Percentiles rank a stretch among this genome's conserved stretches.
These are phyloP conservation scores for Leptopilina boulardi DNA, from an alignment of 1,140 invertebrate species.

Conservation along the genomic window DNA sequence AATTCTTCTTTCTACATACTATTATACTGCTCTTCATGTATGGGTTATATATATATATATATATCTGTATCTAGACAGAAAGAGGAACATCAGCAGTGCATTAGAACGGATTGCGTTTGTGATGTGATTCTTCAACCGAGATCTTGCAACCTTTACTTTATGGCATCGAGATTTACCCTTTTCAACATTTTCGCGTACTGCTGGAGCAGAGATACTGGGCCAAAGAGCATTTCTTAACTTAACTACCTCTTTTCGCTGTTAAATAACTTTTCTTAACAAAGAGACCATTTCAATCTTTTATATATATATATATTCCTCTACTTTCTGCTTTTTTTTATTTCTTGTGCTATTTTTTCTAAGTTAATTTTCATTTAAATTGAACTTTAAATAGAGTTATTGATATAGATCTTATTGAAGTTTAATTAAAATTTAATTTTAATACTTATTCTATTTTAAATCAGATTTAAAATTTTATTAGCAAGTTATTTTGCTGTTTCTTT, in stretches of 20 bases:
- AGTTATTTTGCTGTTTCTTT: no score
- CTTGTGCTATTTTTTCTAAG: no score
- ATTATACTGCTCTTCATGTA: neutral
- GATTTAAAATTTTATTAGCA: no score
- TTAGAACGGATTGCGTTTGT: constrained; percentile 29
- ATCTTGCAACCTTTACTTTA: constrained; percentile 15
- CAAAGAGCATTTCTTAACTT: neutral
- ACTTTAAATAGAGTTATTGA: no score
- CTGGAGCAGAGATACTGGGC: neutral
- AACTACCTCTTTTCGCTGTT: neutral
- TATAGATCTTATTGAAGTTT: no score
- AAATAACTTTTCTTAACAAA: neutral
- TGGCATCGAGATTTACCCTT: constrained; percentile 8
- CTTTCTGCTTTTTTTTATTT: constrained; percentile 39
- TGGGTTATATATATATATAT: neutral
- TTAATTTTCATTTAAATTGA: no score
- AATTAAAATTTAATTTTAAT: no score
- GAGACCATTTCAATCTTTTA: neutral
- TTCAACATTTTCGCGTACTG: neutral
- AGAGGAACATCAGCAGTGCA: constrained; percentile 23
- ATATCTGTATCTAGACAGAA: neutral
- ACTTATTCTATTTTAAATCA: no score
- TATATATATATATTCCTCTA: constrained; percentile 36
- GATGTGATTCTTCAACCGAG: constrained; percentile 16
- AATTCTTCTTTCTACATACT: neutral